These are phyloP conservation scores for Lerema accius DNA, from an alignment of 1,140 invertebrate species.

Conservation along the genomic window DNA sequence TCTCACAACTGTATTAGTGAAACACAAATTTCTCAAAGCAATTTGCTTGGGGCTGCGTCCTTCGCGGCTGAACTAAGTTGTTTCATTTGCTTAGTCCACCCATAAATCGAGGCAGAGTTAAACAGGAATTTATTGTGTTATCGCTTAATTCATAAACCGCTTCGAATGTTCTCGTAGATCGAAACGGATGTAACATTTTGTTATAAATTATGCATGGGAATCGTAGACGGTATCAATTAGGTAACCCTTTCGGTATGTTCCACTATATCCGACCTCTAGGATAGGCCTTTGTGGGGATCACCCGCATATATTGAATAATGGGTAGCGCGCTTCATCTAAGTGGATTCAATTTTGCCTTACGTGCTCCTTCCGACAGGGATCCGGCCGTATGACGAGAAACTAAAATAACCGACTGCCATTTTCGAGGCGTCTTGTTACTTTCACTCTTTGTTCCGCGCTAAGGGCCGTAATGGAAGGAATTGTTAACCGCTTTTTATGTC, in stretches of 20 bases:
- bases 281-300: slow-evolving; percentile 44
- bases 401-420: slow-evolving; percentile 18
- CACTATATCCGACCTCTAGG: slow-evolving; percentile 36
- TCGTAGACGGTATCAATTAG: slow-evolving; percentile 2
- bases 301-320: slow-evolving; percentile 75
- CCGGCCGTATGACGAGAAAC: slow-evolving; percentile 18
- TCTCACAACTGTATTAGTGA: neutral
- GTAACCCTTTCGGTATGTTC: slow-evolving; percentile 28
- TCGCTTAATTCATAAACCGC: neutral
- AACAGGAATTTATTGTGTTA: neutral
- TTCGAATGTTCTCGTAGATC: neutral
- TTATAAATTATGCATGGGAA: slow-evolving; percentile 2
- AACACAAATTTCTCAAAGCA: neutral
- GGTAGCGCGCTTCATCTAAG: slow-evolving; percentile 61
- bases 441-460: slow-evolving; percentile 10
- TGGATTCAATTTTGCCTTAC: slow-evolving; percentile 70
- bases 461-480: slow-evolving; percentile 13
- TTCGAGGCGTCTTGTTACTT: slow-evolving; percentile 20
- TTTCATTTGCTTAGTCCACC: neutral
- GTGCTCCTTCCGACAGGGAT: slow-evolving; percentile 49
- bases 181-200: neutral
- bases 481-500: slow-evolving; percentile 16
- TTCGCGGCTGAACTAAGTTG: neutral
- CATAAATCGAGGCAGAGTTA: neutral
- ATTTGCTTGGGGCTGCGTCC: neutral